phyloP scores from a whole-genome alignment of 2,888 invertebrate species.

The Phlogophora meticulosa region DNA sequence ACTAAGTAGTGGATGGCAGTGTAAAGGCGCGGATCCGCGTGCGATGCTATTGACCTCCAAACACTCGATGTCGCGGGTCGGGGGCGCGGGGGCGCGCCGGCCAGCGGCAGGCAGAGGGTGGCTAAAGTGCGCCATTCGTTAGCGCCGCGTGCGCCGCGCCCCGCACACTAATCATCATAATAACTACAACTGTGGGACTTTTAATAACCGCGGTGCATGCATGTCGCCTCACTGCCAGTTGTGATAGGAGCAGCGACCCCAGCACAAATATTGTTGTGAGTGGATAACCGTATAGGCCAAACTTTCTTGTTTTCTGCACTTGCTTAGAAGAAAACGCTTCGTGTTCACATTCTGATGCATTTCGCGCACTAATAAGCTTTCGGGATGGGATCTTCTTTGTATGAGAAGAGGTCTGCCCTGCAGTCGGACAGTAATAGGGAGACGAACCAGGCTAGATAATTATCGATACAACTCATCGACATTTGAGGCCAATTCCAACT shows the following conservation, averaged over 20 bases:
- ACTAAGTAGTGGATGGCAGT: neutral
- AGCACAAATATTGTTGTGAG: neutral
- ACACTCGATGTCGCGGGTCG: slow-evolving; percentile 19
- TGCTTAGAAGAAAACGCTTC: too few species aligned
- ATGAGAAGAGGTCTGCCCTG: too few species aligned
- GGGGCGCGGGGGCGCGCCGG: slow-evolving; percentile 2
- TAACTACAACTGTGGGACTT: slow-evolving; percentile 58
- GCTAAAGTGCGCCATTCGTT: slow-evolving; percentile 64
- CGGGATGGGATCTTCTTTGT: too few species aligned
- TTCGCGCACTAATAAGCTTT: too few species aligned
- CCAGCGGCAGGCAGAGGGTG: slow-evolving; percentile 36
- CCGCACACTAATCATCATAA: slow-evolving; percentile 66
- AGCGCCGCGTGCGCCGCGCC: slow-evolving; percentile 61
- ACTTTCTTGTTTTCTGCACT: too few species aligned
- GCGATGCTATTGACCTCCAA: slow-evolving; percentile 56
- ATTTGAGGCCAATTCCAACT: too few species aligned
- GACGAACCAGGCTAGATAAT: too few species aligned
- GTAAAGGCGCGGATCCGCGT: slow-evolving; percentile 28
- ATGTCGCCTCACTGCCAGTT: slow-evolving; percentile 25
- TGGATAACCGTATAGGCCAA: too few species aligned
- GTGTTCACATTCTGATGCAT: too few species aligned
- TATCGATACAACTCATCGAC: too few species aligned
- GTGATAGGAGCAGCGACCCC: neutral
- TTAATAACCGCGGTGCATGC: slow-evolving; percentile 52
- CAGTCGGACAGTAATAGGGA: too few species aligned